Evolutionary conservation across 2,888 invertebrate species (phyloP).

Genomic region (Drosophila kambysellisi): DNA sequence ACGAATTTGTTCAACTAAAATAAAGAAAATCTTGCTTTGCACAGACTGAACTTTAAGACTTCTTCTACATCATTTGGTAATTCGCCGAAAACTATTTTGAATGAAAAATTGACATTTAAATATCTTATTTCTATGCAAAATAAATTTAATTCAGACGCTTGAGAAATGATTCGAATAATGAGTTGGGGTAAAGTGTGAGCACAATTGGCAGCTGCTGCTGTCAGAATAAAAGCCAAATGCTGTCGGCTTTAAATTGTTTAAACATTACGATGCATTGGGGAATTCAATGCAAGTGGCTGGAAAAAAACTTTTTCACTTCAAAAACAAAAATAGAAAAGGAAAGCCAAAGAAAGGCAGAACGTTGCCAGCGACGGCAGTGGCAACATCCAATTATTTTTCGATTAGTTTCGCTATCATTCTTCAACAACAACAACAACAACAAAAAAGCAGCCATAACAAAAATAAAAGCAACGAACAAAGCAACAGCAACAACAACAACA

Average conservation of each 20-base stretch:
- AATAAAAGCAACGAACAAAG: conserved; percentile 13
- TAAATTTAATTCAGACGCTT: conserved; percentile 5
- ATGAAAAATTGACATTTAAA: neutral
- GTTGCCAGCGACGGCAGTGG: conserved; percentile 46
- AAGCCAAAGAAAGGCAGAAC: conserved; percentile 51
- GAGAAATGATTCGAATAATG: neutral
- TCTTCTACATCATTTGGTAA: neutral
- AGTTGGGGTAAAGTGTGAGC: conserved; percentile 4
- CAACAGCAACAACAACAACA: conserved; percentile 29
- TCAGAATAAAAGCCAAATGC: conserved; percentile 70
- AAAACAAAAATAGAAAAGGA: conserved; percentile 45
- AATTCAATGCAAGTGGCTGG: conserved; percentile 74
- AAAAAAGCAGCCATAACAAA: conserved; percentile 12
- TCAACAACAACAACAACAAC: conserved; percentile 62
- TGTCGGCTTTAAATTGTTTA: conserved; percentile 77
- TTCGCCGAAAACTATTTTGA: neutral
- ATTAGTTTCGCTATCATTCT: conserved; percentile 85
- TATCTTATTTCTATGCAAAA: conserved; percentile 18
- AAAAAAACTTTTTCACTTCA: conserved; percentile 61
- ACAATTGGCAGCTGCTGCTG: conserved; percentile 66
- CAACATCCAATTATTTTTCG: conserved; percentile 84
- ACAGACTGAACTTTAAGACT: neutral
- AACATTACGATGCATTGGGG: conserved; percentile 83
- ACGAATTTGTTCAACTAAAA: neutral
- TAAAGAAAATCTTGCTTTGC: neutral